phyloP scores from a whole-genome alignment of 2,113 vertebrate genomes.

The Haplochromis vanheusdeni region DNA sequence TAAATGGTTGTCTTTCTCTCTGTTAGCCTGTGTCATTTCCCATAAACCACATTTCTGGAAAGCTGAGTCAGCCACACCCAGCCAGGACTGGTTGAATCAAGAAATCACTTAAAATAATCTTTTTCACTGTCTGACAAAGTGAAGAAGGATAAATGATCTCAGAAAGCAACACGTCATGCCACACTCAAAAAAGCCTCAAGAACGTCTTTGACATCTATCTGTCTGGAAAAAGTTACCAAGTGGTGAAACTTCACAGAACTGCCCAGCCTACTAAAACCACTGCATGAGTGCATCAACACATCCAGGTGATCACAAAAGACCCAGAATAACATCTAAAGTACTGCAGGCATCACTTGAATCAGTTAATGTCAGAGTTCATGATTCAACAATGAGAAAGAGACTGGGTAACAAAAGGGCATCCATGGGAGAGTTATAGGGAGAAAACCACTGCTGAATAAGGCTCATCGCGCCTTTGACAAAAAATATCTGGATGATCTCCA shows the following conservation, averaged over 20 bases:
- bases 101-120: neutral
- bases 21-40: neutral
- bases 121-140: neutral
- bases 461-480: fast-evolving
- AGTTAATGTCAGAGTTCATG: neutral
- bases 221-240: neutral
- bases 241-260: neutral
- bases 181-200: neutral
- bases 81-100: neutral
- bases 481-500: neutral
- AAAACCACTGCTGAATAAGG: neutral
- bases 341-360: neutral
- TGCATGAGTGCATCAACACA: neutral
- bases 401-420: neutral
- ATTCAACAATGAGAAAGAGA: neutral
- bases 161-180: neutral
- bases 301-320: neutral
- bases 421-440: neutral
- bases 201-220: neutral
- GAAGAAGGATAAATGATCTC: neutral
- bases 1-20: neutral
- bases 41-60: neutral
- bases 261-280: neutral
- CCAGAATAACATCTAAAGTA: neutral
- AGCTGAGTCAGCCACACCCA: neutral